Conservation (phyloP, 2,113 vertebrate species). For the Ciconia boyciana region DNA sequence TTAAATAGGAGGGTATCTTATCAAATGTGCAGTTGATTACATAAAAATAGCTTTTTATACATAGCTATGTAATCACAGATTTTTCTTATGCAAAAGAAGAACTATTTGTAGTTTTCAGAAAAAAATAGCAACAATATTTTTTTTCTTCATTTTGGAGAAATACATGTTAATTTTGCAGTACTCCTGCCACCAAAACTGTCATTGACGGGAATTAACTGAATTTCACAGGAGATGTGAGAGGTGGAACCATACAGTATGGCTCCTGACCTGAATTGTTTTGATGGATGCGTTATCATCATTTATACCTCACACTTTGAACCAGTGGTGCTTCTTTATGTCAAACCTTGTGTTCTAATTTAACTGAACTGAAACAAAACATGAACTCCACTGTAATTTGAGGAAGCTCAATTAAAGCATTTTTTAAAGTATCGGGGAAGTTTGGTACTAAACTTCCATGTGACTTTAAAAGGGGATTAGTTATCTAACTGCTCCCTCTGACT, state of each 20-base stretch:
- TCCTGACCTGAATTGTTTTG: not conserved
- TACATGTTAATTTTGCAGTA: not conserved
- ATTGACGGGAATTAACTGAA: not conserved
- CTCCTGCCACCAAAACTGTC: not conserved
- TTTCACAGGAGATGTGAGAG: not conserved
- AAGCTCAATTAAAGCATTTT: not conserved
- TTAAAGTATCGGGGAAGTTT: not conserved
- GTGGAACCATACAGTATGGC: not conserved
- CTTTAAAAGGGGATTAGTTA: not conserved
- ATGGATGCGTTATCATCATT: not conserved
- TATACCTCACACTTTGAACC: not conserved
- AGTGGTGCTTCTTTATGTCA: not conserved
- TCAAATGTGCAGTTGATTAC: not conserved
- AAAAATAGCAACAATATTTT: not conserved
- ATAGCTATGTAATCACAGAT: not conserved
- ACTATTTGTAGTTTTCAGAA: not conserved
- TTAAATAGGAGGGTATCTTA: not conserved
- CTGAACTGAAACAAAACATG: not conserved
- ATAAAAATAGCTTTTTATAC: constrained; percentile 36
- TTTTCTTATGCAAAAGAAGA: constrained; percentile 19
- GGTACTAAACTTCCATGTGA: not conserved
- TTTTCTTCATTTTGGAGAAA: not conserved
- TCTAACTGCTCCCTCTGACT: not conserved
- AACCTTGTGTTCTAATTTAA: not conserved
- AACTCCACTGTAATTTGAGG: not conserved